Conservation (phyloP, 2,797 vertebrate genomes). For the Phrynocephalus guinanensis region DNA sequence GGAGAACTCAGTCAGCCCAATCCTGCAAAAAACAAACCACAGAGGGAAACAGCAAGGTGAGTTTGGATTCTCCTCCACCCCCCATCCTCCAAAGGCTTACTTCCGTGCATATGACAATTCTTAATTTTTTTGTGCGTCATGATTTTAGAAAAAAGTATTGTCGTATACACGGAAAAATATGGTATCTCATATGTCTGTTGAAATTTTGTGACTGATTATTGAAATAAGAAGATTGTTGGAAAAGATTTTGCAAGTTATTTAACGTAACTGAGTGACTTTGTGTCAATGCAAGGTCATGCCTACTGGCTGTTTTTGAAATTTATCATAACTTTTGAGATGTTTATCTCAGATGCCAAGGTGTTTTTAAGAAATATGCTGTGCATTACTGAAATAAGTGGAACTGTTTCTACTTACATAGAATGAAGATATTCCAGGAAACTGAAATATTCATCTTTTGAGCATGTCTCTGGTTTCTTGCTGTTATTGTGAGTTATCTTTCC, state of each 20-base stretch:
- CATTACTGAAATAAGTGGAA: neutral
- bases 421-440: neutral
- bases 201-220: neutral
- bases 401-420: neutral
- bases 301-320: conserved; percentile 17
- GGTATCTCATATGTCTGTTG: neutral
- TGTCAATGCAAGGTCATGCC: conserved; percentile 3
- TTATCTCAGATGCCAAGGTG: neutral
- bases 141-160: no score
- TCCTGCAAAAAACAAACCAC: no score
- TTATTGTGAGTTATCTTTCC: no score
- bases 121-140: no score
- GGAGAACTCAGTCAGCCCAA: no score
- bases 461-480: neutral
- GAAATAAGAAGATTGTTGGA: neutral
- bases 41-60: no score
- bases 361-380: neutral
- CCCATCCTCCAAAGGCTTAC: no score
- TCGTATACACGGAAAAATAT: no score
- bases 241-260: conserved; percentile 1
- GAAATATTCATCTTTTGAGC: neutral
- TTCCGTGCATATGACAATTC: no score
- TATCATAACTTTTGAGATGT: neutral
- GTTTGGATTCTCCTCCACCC: no score
- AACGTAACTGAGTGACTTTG: neutral